Percentiles rank a stretch among this genome's conserved stretches.
phyloP scores from a whole-genome alignment of 2,797 vertebrate genomes.

The Trachops cirrhosus region DNA sequence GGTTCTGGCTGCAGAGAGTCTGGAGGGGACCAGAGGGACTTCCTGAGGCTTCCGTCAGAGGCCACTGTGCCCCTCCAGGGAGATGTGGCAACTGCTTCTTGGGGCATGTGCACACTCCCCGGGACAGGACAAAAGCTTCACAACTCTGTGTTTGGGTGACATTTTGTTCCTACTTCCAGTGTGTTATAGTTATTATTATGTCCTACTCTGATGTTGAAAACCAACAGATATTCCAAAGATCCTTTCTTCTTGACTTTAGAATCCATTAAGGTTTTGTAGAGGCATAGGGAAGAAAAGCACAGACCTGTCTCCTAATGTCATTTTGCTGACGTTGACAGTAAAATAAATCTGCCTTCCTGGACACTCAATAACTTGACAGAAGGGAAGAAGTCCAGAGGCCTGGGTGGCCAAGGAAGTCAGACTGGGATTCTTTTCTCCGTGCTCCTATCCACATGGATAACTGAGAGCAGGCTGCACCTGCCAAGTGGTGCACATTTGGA shows the following conservation, averaged over 20 bases:
- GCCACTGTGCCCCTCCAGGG: neutral
- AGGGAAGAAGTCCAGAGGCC: neutral
- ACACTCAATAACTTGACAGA: neutral
- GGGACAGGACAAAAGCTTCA: neutral
- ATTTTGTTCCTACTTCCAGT: neutral
- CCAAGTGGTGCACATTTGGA: neutral
- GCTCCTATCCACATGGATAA: neutral
- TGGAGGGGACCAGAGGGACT: neutral
- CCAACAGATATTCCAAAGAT: neutral
- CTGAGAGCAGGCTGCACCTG: neutral
- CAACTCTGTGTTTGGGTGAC: neutral
- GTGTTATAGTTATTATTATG: rapidly evolving
- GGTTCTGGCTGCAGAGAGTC: neutral
- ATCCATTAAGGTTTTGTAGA: neutral
- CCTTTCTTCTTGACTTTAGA: neutral
- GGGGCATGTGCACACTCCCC: neutral
- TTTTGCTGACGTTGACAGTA: neutral
- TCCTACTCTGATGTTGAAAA: neutral
- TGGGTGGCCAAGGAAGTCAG: neutral
- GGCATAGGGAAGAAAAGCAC: neutral
- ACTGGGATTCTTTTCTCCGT: neutral
- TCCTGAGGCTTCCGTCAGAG: neutral
- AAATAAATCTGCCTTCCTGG: neutral
- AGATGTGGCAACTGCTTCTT: neutral
- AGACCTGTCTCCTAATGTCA: rapidly evolving